Evolutionary conservation across 2,888 invertebrate genomes (phyloP), one percentile per base, ranked within the genome.

Genomic region (Criorhina ranunculi): DNA sequence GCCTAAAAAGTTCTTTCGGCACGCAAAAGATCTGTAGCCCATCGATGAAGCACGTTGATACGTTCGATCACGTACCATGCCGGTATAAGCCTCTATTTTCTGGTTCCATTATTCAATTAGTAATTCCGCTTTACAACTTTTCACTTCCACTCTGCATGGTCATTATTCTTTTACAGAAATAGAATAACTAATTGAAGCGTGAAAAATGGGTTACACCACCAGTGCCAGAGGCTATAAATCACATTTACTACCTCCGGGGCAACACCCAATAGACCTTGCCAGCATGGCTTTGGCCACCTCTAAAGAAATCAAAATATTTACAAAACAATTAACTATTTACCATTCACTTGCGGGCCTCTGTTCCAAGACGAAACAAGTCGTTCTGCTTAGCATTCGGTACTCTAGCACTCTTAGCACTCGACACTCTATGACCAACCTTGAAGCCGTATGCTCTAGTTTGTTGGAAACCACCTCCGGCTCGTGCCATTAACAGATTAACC

Each of bases 401-500:
- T 12, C 2, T n/a, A n/a, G 40, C 40, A 12, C n/a, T 40, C 24
- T 24, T 4, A 24, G 4, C 24, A 24, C 24, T 24, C 24, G 24
- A 24, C 24, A 49, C 49, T 66, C 53, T 9, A 31, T 37, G 37
- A 46, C 11, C 64, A 85, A 70, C 85, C 85, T 80, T 85, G 80
- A 76, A 46, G 59, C 53, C 53, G 42, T 66, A 37, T 75, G 80
- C 75, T 85, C 85, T 42, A 85, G 69, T 80, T 83, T 75, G 35
- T 33, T 44, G 0, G 51, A 78, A 69, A 62, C 12, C 57, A 76
- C 85, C 85, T 85, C 75, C 75, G 85, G 85, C 85, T 80, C 75
- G 85, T 85, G 85, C 80, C 85, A 49, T 33, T 75, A 64, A 44
- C 57, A 70, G 66, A 76, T 80, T 49, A 60, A 76, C 59, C 35